These are phyloP conservation scores for Phataginus tricuspis DNA, from an alignment of 2,797 vertebrate genomes.

Conservation along the genomic window DNA sequence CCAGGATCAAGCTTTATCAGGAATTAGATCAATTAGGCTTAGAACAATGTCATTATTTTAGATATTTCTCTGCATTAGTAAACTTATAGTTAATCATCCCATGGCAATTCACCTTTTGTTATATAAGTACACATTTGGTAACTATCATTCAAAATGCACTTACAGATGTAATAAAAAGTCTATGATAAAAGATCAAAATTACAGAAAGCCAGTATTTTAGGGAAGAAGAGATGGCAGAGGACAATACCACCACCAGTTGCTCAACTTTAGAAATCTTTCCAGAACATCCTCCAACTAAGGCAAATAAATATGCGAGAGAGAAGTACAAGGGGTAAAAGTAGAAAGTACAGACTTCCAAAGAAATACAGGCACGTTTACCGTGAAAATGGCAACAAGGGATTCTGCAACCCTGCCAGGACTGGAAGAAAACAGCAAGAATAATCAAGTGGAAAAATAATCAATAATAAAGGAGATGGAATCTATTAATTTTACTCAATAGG, in stretches of 20 bases:
- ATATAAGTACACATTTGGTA: neutral
- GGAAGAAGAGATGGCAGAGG: neutral
- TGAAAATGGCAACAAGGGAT: neutral
- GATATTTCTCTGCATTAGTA: neutral
- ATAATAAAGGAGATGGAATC: neutral
- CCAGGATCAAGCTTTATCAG: too few relatives aligned
- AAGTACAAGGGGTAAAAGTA: neutral
- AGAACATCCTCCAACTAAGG: conserved; percentile 18
- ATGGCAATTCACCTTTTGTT: neutral
- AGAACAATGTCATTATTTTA: neutral
- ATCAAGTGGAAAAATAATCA: neutral
- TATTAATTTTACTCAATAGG: neutral
- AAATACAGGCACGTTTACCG: neutral
- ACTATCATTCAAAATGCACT: neutral
- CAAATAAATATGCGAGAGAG: neutral
- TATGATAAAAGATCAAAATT: neutral
- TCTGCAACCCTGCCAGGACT: neutral
- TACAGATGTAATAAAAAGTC: neutral
- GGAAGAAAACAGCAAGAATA: neutral
- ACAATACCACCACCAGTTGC: neutral
- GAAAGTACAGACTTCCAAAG: neutral
- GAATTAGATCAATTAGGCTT: neutral
- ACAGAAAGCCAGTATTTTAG: neutral
- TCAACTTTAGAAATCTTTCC: conserved; percentile 16
- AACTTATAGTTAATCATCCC: neutral